Evolutionary conservation across 2,113 vertebrate genomes (phyloP), one percentile per base, ranked within the genome.

Genomic region (Tyrannus savana): DNA sequence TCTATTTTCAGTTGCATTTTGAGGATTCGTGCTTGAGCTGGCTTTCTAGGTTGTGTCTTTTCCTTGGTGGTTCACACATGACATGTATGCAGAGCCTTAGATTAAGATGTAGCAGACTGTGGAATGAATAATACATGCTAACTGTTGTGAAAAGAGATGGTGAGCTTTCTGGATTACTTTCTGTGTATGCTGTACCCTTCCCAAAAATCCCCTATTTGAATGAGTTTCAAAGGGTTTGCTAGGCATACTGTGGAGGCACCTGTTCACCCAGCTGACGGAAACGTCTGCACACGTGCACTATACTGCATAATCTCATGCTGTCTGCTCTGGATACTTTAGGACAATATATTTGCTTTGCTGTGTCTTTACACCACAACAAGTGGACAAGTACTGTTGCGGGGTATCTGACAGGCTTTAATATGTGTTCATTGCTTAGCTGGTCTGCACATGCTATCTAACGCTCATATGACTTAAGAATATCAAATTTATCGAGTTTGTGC

Each of bases 281-380:
- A 55, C 27, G 35, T 14, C 37, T 56, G 55, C 46, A 47, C 15
- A 14, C 1, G 4, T 71, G 39, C 21, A 1, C 52, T 69, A 5
- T 27, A 41, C 24, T 0, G 1, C 19, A 14, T 63, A 50, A 28
- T n/a, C 1, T 6, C 11, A 8, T 37, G 47, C 64, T 14, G 9
- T 58, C 28, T 67, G 52, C 44, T 53, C 63, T 59, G 44, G 39
- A 7, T 68, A 3, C 7, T 89, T 76, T 27, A 27, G 35, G 56
- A 47, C 10, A 37, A 9, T 47, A 9, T 22, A 6, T 59, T 79
- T 68, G 15, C 21, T 84, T 79, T 91, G 27, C 35, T 21, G 62
- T 18, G 83, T 42, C 41, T 64, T 83, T 73, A 44, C 6, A 21
- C 16, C 12, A 7, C 19, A 23, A 31, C 31, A 63, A 33, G 28